Base-by-base conservation (phyloP, 2,888 invertebrate genomes). In the Automeris io region DNA sequence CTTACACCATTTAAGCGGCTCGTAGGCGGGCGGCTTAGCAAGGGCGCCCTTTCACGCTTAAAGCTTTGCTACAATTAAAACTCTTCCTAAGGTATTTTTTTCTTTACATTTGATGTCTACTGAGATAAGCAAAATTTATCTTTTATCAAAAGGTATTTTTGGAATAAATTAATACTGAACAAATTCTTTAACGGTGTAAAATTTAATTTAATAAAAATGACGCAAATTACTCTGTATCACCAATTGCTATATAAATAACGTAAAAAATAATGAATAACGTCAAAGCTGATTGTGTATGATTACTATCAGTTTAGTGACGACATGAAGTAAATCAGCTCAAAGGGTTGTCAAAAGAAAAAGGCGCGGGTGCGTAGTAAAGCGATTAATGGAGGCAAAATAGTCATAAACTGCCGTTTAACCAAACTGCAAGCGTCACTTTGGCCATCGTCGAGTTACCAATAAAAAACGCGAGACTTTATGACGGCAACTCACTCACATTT, bases 381-480 rank as follows among this genome's bases (percentile, higher is more conserved):
- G 82, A 86, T 86, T 85, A 86, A 85, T 81, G 81, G 85, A 80
- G 81, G 81, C 80, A 77, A 83, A 85, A 83, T 86, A 83, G 80
- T 81, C 70, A 82, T 85, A 85, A 85, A 85, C 80, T 77, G 80
- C 77, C 83, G 83, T 85, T 85, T 85, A 86, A 85, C 86, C 82
- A 81, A 85, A 86, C 85, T 85, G 85, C 85, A 86, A 86, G 74
- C 76, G 75, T 82, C 85, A 85, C 80, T 66, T 70, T 75, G 76
- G 66, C 77, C 79, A 77, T 75, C 76, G 68, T 65, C 69, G 73
- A 74, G 70, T 78, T 78, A 79, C 79, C 77, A 82, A 85, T 86
- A 86, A 86, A 86, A 86, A 85, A 85, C 80, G 82, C 80, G 83
- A 82, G 83, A 83, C 81, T 86, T 85, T 86, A 85, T 86, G 85